Evolutionary conservation across 2,113 vertebrate genomes (phyloP).

Genomic region (Sinocyclocheilus anophthalmus): DNA sequence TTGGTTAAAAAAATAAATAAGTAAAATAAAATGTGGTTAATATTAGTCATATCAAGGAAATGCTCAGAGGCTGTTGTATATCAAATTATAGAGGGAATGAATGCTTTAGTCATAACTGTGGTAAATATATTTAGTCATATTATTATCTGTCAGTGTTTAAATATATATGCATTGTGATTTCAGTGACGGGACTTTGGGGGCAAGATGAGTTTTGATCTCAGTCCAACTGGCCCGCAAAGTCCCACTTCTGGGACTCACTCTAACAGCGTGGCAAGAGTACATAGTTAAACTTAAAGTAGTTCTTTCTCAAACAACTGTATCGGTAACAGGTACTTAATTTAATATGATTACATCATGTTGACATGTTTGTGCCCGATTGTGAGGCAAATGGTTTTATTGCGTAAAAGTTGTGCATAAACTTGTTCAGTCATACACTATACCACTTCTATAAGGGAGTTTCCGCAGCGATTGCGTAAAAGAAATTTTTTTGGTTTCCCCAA

Average conservation of each 20-base stretch:
- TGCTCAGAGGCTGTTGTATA: neutral
- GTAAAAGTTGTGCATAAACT: neutral
- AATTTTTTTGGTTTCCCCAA: too few species aligned
- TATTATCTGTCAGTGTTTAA: neutral
- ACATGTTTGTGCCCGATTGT: neutral
- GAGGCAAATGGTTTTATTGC: neutral
- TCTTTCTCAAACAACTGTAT: neutral
- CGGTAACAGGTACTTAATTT: neutral
- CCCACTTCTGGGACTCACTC: slow-evolving; percentile 86
- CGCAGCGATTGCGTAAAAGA: too few species aligned
- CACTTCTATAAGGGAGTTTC: too few species aligned
- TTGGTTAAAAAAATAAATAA: too few species aligned
- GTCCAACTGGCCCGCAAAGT: slow-evolving; percentile 96
- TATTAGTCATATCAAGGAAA: neutral
- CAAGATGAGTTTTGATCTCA: slow-evolving; percentile 86
- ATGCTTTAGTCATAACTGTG: neutral
- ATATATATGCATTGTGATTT: slow-evolving; percentile 68
- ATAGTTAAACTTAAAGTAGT: neutral
- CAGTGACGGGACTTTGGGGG: slow-evolving; percentile 91
- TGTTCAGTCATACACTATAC: neutral
- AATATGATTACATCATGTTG: neutral
- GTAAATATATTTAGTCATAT: neutral
- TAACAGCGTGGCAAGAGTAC: slow-evolving; percentile 20
- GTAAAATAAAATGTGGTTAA: neutral
- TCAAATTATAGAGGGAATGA: neutral